Conservation (phyloP, 2,797 vertebrate species). For the Chromobotia macracanthus region DNA sequence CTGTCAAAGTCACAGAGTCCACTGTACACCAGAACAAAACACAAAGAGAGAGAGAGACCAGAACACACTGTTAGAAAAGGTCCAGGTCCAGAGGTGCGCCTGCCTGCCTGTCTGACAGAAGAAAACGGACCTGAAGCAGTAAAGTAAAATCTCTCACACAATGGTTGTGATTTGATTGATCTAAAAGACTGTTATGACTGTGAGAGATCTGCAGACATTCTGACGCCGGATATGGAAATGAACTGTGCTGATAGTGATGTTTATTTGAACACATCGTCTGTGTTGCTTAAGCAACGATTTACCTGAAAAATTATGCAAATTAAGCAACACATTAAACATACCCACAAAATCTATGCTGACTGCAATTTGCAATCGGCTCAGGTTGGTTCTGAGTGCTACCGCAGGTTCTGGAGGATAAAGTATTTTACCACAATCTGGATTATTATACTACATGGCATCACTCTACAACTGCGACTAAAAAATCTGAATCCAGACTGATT, state of each 20-base stretch:
- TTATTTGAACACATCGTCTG: not conserved
- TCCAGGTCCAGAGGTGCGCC: constrained; percentile 32
- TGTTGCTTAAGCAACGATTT: not conserved
- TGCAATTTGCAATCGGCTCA: not conserved
- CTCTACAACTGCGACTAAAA: not conserved
- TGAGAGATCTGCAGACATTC: constrained; percentile 43
- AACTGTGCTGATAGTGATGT: not conserved
- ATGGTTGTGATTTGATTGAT: constrained; percentile 49
- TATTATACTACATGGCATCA: too few relatives aligned
- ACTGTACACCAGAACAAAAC: constrained; percentile 44
- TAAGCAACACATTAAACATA: not conserved
- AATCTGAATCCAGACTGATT: not conserved
- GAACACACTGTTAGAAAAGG: constrained; percentile 48
- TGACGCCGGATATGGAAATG: not conserved
- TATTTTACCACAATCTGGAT: too few relatives aligned
- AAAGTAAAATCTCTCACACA: constrained; percentile 43
- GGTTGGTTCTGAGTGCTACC: not conserved
- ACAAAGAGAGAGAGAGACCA: constrained; percentile 17
- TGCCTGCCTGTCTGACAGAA: constrained; percentile 14
- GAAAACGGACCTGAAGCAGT: constrained; percentile 31
- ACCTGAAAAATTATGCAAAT: not conserved
- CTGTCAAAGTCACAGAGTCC: constrained; percentile 31
- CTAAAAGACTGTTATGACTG: constrained; percentile 27
- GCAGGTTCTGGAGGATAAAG: too few relatives aligned
- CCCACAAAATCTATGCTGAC: not conserved